phyloP scores from a whole-genome alignment of 2,888 invertebrate species.

The Cetonia aurata region DNA sequence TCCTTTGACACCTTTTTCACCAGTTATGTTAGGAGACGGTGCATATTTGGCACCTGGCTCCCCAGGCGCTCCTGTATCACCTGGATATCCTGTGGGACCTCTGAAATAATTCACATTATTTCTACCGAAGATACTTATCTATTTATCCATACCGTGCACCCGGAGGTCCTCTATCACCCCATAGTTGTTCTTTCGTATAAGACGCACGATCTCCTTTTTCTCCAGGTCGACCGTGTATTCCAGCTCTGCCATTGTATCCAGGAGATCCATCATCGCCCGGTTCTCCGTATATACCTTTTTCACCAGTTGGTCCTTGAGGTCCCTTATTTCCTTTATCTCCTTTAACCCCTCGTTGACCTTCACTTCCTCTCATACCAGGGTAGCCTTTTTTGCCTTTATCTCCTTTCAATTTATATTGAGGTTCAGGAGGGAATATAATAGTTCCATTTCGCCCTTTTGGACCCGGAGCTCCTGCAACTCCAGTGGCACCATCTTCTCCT shows the following conservation, averaged over 20 bases:
- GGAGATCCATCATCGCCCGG: slow-evolving; percentile 60
- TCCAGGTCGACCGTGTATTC: slow-evolving; percentile 68
- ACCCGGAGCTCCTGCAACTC: slow-evolving; percentile 64
- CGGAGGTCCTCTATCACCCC: slow-evolving; percentile 68
- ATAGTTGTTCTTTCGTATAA: slow-evolving; percentile 67
- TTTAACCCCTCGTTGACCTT: slow-evolving; percentile 61
- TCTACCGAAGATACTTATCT: background rate
- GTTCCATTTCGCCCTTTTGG: slow-evolving; percentile 46
- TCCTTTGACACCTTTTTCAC: slow-evolving; percentile 67
- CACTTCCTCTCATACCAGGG: slow-evolving; percentile 47
- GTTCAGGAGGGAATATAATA: slow-evolving; percentile 57
- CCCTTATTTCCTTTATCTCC: slow-evolving; percentile 63
- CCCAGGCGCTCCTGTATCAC: slow-evolving; percentile 61
- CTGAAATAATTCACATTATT: slow-evolving; percentile 10
- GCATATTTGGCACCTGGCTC: slow-evolving; percentile 55
- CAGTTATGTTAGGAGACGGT: slow-evolving; percentile 24
- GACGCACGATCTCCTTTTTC: slow-evolving; percentile 70
- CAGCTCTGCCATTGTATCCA: slow-evolving; percentile 66
- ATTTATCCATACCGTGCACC: slow-evolving; percentile 62
- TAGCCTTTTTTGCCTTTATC: slow-evolving; percentile 63
- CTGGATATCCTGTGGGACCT: slow-evolving; percentile 47
- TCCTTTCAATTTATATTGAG: slow-evolving; percentile 29
- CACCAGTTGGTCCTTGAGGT: background rate
- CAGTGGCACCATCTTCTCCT: slow-evolving; percentile 56
- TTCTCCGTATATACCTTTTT: slow-evolving; percentile 67